Percentiles rank a stretch among this genome's conserved stretches.
phyloP scores from a whole-genome alignment of 2,113 vertebrate genomes.

The Lethenteron camtschaticum region DNA sequence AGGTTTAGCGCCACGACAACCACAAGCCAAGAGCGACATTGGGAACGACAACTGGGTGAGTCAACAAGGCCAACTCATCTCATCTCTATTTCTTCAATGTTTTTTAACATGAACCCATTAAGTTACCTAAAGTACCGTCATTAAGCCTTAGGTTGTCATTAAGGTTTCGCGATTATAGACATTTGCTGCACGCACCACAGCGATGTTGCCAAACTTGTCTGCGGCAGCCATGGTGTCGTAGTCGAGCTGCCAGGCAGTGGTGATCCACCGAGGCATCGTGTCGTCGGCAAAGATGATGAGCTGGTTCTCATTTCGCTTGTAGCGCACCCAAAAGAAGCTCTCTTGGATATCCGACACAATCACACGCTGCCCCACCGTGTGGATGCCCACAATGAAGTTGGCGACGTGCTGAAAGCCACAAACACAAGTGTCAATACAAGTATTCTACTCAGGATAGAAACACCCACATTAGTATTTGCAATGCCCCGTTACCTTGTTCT shows the following conservation, averaged over 20 bases:
- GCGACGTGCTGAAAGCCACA: constrained; percentile 46
- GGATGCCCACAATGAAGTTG: constrained; percentile 73
- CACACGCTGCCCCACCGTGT: constrained; percentile 79
- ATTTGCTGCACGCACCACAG: constrained; percentile 37
- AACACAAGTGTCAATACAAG: constrained; percentile 6
- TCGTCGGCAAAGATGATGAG: constrained; percentile 96
- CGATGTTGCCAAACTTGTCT: constrained; percentile 97
- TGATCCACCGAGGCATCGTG: constrained; percentile 89
- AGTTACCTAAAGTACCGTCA: too few species aligned
- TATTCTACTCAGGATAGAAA: not conserved
- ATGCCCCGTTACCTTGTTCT: constrained; percentile 54
- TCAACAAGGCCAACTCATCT: too few species aligned
- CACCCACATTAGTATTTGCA: not conserved
- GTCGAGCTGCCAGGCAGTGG: constrained; percentile 70
- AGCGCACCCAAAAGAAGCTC: constrained; percentile 94
- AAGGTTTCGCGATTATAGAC: too few species aligned
- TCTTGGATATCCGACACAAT: constrained; percentile 83
- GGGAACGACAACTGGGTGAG: too few species aligned
- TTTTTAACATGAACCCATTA: too few species aligned
- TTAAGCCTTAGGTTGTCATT: too few species aligned
- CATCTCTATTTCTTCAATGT: too few species aligned
- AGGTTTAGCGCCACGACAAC: too few species aligned
- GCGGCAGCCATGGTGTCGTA: constrained; percentile 87
- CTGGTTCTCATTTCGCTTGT: constrained; percentile 86
- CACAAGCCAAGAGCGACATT: too few species aligned